phyloP scores from a whole-genome alignment of 2,888 invertebrate species.

The Lacanobia oleracea region DNA sequence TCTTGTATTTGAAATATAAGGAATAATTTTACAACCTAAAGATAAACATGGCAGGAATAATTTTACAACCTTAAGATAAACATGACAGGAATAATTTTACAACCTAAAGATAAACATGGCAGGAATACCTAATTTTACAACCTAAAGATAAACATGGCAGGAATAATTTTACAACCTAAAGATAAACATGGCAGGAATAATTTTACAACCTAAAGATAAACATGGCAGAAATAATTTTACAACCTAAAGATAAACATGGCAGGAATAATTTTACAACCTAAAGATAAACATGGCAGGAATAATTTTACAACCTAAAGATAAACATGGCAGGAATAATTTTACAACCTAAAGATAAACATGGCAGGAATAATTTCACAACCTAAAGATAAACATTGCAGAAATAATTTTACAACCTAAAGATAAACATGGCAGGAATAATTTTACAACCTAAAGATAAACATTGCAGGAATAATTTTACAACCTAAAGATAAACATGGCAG shows the following conservation, averaged over 20 bases:
- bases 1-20: constrained; percentile 7
- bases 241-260: constrained; percentile 8
- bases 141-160: constrained; percentile 6
- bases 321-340: constrained; percentile 13
- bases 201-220: constrained; percentile 5
- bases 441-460: constrained; percentile 5
- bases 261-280: constrained; percentile 8
- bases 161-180: constrained; percentile 11
- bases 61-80: constrained; percentile 6
- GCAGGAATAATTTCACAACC: constrained; percentile 9
- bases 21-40: constrained; percentile 11
- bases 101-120: constrained; percentile 8
- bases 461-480: constrained; percentile 12
- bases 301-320: constrained; percentile 6
- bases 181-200: constrained; percentile 15
- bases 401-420: constrained; percentile 8
- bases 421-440: constrained; percentile 16
- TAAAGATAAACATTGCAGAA: constrained; percentile 10
- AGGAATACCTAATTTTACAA: constrained; percentile 8
- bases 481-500: constrained; percentile 6
- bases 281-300: constrained; percentile 16
- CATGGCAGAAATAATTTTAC: constrained; percentile 9
- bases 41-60: constrained; percentile 15
- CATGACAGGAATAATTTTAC: constrained; percentile 11
- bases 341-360: constrained; percentile 8